Percentiles rank a stretch among this genome's conserved stretches.
Evolutionary conservation across 2,797 vertebrate species (phyloP).

Genomic region (Premnoplex brunnescens): DNA sequence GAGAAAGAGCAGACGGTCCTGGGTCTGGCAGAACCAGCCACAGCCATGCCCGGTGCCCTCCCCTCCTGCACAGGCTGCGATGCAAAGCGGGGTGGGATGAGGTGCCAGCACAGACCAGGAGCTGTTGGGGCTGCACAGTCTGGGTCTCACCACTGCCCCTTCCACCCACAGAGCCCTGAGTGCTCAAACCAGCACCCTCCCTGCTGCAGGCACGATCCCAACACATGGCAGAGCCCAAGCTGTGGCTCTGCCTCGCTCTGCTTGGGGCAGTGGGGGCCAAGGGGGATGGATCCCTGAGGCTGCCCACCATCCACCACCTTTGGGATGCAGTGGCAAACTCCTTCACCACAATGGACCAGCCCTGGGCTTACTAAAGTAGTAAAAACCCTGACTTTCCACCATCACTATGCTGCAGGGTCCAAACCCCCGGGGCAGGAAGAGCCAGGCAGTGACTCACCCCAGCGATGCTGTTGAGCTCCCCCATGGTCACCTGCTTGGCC

Average conservation of each 20-base stretch:
- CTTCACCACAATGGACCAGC: accelerated
- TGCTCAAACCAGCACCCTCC: too few species aligned
- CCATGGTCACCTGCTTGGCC: constrained; percentile 86
- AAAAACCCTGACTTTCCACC: neutral
- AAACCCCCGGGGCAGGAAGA: accelerated
- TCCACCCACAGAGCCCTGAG: accelerated
- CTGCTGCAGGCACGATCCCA: accelerated
- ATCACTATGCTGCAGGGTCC: accelerated
- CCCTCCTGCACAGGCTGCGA: accelerated
- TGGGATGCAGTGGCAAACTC: neutral
- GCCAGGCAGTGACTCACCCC: constrained; percentile 81
- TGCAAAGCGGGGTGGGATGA: neutral
- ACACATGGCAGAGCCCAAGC: accelerated
- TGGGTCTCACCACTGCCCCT: neutral
- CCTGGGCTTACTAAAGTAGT: accelerated
- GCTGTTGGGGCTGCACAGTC: neutral
- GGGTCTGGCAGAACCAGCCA: neutral
- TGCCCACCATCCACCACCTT: accelerated
- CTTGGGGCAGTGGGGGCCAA: neutral
- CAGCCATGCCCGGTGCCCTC: neutral
- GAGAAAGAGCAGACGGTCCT: neutral
- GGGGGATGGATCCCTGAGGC: neutral
- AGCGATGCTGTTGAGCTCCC: constrained; percentile 84
- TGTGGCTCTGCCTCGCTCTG: neutral
- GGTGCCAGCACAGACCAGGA: accelerated